Evolutionary conservation across 2,797 vertebrate genomes (phyloP).

Genomic region (Aldrovandia affinis): DNA sequence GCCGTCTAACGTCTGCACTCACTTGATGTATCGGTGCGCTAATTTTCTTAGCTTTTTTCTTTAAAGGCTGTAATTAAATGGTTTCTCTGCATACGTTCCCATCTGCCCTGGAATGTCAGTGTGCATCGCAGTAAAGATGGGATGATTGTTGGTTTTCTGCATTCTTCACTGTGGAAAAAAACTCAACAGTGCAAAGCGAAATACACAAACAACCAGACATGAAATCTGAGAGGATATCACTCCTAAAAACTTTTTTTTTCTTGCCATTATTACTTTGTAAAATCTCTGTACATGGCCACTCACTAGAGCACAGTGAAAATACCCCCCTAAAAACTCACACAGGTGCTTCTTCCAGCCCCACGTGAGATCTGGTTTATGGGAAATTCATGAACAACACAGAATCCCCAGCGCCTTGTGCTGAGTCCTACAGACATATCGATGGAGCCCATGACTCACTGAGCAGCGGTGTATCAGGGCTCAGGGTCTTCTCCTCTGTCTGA

Average conservation of each 20-base stretch:
- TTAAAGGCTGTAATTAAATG: conserved; percentile 32
- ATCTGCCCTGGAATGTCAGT: conserved; percentile 49
- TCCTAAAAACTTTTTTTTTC: background rate
- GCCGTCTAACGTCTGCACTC: conserved; percentile 17
- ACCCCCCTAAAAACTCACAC: background rate
- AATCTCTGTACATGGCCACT: background rate
- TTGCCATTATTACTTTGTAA: background rate
- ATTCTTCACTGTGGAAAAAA: background rate
- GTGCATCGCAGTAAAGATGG: conserved; percentile 16
- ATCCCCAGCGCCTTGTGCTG: background rate
- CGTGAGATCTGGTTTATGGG: background rate
- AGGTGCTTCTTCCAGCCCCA: background rate
- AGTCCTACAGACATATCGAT: background rate
- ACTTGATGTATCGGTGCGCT: conserved; percentile 26
- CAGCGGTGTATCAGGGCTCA: background rate
- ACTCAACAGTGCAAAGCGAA: background rate
- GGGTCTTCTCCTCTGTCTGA: background rate
- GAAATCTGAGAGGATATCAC: background rate
- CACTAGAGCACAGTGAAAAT: background rate
- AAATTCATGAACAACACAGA: background rate
- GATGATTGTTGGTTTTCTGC: conserved; percentile 7
- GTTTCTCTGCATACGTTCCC: conserved; percentile 21
- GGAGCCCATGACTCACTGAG: background rate
- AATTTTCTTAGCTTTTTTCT: conserved; percentile 42
- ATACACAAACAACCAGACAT: conserved; percentile 18